These are phyloP conservation scores for Anthopleura xanthogrammica DNA, from an alignment of 92 coral and sea anemone genomes.

Conservation along the genomic window DNA sequence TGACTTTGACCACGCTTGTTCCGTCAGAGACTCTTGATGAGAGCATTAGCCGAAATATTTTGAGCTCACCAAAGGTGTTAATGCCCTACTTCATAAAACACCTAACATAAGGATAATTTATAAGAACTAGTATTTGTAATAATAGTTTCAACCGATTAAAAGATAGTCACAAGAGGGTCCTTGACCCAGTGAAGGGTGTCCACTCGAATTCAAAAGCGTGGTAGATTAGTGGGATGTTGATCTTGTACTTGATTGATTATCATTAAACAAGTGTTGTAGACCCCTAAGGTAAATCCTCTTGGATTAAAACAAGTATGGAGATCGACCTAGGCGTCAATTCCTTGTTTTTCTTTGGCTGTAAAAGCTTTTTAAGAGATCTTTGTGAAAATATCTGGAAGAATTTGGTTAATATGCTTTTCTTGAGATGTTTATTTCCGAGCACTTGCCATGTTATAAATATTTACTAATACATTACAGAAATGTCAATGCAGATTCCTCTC, in stretches of 20 bases:
- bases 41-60: neutral
- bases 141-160: constrained; percentile 27
- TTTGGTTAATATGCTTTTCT: neutral
- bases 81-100: neutral
- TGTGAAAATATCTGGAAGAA: neutral
- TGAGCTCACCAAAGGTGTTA: neutral
- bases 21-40: neutral
- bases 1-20: neutral
- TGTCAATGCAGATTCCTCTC: neutral
- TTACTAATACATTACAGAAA: too few species aligned
- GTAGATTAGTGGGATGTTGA: constrained; percentile 15
- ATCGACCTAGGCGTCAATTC: neutral
- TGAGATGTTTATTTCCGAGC: too few species aligned
- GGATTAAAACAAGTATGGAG: neutral
- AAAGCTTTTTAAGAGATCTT: neutral
- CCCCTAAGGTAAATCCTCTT: neutral
- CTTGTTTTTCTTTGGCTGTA: neutral
- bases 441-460: too few species aligned
- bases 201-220: constrained; percentile 24
- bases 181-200: constrained; percentile 39
- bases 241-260: constrained; percentile 18
- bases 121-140: constrained; percentile 5
- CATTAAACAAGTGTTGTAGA: neutral
- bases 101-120: neutral
- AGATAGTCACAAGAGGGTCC: constrained; percentile 31